Percentiles rank a stretch among this genome's conserved stretches.
Evolutionary conservation across 2,113 vertebrate genomes (phyloP).

Genomic region (Amazona guildingii): DNA sequence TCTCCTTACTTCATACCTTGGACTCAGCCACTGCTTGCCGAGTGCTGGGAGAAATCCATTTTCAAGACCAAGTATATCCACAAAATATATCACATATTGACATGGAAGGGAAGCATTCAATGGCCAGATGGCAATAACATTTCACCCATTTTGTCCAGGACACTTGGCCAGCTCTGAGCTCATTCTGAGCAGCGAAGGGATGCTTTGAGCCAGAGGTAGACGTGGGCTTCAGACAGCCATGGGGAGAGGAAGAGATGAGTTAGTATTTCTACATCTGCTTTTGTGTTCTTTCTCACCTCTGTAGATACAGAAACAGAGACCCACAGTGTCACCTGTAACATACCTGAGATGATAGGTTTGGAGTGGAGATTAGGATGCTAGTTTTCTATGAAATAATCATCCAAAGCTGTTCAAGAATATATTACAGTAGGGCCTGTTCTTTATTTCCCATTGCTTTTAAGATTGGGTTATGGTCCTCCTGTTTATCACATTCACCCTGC

Average conservation of each 20-base stretch:
- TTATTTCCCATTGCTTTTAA: slow-evolving; percentile 62
- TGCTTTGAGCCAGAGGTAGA: not conserved
- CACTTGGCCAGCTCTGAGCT: not conserved
- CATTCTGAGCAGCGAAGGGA: not conserved
- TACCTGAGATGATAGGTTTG: not conserved
- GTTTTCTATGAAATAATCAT: slow-evolving; percentile 28
- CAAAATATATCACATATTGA: not conserved
- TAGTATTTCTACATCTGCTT: not conserved
- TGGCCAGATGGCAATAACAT: not conserved
- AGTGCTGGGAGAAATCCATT: not conserved
- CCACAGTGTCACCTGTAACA: not conserved
- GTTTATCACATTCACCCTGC: slow-evolving; percentile 57
- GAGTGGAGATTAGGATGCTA: not conserved
- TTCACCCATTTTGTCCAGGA: rapidly evolving
- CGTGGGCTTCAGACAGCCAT: not conserved
- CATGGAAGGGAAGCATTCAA: not conserved
- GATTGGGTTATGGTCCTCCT: slow-evolving; percentile 47
- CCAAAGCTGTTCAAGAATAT: not conserved
- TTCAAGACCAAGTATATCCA: not conserved
- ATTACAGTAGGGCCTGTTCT: not conserved
- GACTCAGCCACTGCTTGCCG: not conserved
- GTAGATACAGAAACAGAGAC: not conserved
- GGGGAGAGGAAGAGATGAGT: not conserved
- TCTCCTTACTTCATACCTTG: not conserved
- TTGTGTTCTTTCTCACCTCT: not conserved